These are phyloP conservation scores for Tenthredo distinguenda DNA, from an alignment of 2,888 invertebrate species.

Conservation along the genomic window DNA sequence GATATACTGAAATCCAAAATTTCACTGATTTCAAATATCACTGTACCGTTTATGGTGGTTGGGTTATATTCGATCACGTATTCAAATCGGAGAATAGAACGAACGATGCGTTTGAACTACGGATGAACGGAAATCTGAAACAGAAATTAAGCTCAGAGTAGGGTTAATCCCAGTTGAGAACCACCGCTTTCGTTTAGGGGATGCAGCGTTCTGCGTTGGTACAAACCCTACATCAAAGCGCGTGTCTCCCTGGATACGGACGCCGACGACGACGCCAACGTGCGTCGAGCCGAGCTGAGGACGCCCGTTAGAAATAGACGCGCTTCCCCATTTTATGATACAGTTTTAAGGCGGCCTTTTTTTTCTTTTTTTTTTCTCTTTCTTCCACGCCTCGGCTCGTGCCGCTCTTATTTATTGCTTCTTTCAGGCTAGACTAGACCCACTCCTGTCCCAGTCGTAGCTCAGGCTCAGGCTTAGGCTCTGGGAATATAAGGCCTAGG, in stretches of 20 bases:
- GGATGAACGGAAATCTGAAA: background rate
- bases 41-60: background rate
- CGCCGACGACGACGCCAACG: slow-evolving; percentile 24
- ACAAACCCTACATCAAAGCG: slow-evolving; percentile 63
- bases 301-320: slow-evolving; percentile 48
- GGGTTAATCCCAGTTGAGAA: slow-evolving; percentile 58
- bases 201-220: slow-evolving; percentile 58
- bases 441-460: background rate
- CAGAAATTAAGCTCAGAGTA: background rate
- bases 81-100: background rate
- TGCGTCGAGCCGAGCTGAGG: background rate
- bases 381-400: slow-evolving; percentile 41
- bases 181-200: slow-evolving; percentile 62
- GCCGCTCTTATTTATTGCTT: slow-evolving; percentile 50
- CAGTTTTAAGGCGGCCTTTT: slow-evolving; percentile 27
- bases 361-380: background rate
- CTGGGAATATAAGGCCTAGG: slow-evolving; percentile 29
- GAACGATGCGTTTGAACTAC: background rate
- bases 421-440: slow-evolving; percentile 41
- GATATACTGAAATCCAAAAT: background rate
- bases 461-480: background rate
- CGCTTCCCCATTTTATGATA: slow-evolving; percentile 50
- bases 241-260: slow-evolving; percentile 59
- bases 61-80: background rate
- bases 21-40: background rate